Base-by-base conservation (phyloP, 2,888 invertebrate species). In the Atrina japonica region DNA sequence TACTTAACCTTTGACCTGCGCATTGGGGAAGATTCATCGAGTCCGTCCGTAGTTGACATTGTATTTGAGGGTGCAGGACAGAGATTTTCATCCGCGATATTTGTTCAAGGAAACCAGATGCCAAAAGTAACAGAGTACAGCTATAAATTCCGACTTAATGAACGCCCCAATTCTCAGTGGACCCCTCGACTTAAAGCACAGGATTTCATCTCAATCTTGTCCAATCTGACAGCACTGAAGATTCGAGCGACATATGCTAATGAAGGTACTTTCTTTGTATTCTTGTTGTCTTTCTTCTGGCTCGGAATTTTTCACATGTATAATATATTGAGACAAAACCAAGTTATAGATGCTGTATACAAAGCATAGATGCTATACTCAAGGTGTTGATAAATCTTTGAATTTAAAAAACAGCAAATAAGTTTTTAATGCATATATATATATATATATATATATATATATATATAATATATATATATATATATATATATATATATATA, bases 121-220 rank as follows among this genome's bases (percentile, higher is more conserved):
- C 99, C 99, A 0, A 77, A 91, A 0, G 50, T 84, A 0, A 47
- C 58, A 21, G 30, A 29, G 3, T 77, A 83, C 65, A 92, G 94
- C 64, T 98, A 94, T 90, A 93, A 91, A 65, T 99, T 97, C 93
- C 93, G 95, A 5, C 92, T 99, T 11, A 97, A 99, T 88, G 98
- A 99, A 88, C 95, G 97, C 90, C 93, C 95, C 0, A 93, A 95
- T 71, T 98, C 96, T 87, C 96, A 96, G 11, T 99, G 99, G 99
- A 95, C 96, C 70, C 99, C 99, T 0, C 93, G 95, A 14, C 93
- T 98, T 7, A 94, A 95, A 6, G 94, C 97, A 1, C 93, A 95
- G 64, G 96, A 96, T 58, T 99, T 98, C 89, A 96, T 98, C 91
- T 96, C 96, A 0, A 94, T 99, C 41, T 93, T 99, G 6, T 95